Evolutionary conservation across 2,888 invertebrate species (phyloP).

Genomic region (Xanthostigma xanthostigma): DNA sequence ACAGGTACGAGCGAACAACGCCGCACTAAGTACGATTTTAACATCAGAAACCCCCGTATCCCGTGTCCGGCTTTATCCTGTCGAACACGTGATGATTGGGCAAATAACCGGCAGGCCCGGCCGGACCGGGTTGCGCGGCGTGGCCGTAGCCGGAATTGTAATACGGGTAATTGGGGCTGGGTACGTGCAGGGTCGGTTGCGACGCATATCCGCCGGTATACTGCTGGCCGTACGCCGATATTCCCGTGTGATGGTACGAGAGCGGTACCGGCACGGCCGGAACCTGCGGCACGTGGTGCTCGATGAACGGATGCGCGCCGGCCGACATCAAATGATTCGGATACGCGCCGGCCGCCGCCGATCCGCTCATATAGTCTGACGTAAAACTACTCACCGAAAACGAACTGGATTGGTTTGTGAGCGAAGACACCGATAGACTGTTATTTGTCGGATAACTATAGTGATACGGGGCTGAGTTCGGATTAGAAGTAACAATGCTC

Average conservation of each 20-base stretch:
- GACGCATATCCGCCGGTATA: constrained; percentile 19
- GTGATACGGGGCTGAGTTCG: constrained; percentile 18
- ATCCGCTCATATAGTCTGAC: constrained; percentile 17
- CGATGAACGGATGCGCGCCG: constrained; percentile 28
- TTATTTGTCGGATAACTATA: constrained; percentile 17
- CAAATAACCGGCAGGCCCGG: constrained; percentile 26
- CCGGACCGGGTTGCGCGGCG: constrained; percentile 19
- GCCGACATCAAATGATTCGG: constrained; percentile 21
- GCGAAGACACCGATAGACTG: constrained; percentile 25
- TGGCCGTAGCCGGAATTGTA: constrained; percentile 28
- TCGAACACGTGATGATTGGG: constrained; percentile 32
- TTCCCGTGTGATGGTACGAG: constrained; percentile 22
- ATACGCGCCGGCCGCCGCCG: constrained; percentile 18
- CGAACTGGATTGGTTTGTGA: constrained; percentile 24
- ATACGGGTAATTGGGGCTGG: constrained; percentile 54
- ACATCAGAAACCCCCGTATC: constrained; percentile 34
- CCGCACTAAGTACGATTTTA: not conserved
- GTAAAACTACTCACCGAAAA: constrained; percentile 32
- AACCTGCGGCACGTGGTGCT: constrained; percentile 29
- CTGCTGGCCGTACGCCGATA: constrained; percentile 24
- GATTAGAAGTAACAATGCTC: constrained; percentile 30
- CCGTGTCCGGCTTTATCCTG: constrained; percentile 34
- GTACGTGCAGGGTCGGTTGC: constrained; percentile 43
- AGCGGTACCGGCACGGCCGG: constrained; percentile 31
- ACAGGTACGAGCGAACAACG: constrained; percentile 2